Evolutionary conservation across 1,140 invertebrate genomes (phyloP), one percentile per base, ranked within the genome.

Genomic region (Drosophila nigromelanica): DNA sequence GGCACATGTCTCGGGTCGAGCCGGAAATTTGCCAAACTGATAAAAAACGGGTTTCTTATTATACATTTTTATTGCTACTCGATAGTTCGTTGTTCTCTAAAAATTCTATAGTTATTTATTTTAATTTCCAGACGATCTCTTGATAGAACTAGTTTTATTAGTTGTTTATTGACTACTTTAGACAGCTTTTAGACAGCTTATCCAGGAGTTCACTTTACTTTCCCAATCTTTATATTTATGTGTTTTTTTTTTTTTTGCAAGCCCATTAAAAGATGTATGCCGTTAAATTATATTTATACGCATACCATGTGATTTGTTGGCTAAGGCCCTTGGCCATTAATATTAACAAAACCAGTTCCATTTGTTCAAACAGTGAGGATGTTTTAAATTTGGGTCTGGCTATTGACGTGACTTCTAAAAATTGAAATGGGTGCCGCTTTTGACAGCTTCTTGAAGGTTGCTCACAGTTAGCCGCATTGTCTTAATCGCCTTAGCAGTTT

Each of bases 361-460:
- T 59, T 59, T 59, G 21, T 14, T 50, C 35, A 33, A 10, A 10
- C 37, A 30, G 5, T 14, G 24, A 15, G 48, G 5, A 42, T 52
- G 39, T 2, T 30, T 30, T 63, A 27, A 45, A 59, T 61, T 30
- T 68, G 56, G 56, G 66, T 45, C 37, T 51, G 52, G 47, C 54
- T 42, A 12, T 11, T 40, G 42, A 58, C 27, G 11, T 58, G 43
- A 58, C 56, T 60, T 60, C 48, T 69, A 35, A 10, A 50, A 37
- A 37, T 69, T 52, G 24, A 61, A 61, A 45, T 69, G 45, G 55
- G 27, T 37, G 64, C 45, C 37, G 63, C 35, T 21, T 21, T 39
- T 12, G 66, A 52, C 56, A 60, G 55, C 37, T 67, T 10, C 15
- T 15, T 61, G 58, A 69, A 69, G 66, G 66, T 61, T 61, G 27